A percentile compares a stretch with the other conserved stretches of the same genome.
These are phyloP conservation scores for Psilopsiagon aurifrons DNA, from an alignment of 2,113 vertebrate genomes.

Conservation along the genomic window DNA sequence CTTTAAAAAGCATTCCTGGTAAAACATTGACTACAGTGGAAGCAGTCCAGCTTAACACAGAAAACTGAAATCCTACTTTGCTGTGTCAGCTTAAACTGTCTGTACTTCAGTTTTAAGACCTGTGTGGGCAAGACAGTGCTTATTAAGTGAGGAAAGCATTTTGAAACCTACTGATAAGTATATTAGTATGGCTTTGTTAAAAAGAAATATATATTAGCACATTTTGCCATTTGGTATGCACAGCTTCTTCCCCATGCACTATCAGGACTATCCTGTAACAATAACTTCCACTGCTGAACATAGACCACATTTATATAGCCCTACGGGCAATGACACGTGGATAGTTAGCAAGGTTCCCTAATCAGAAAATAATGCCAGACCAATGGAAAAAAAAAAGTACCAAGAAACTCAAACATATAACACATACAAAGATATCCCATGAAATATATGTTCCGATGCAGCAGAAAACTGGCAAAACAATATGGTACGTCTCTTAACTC, in stretches of 20 bases:
- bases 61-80: neutral
- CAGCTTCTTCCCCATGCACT: accelerated
- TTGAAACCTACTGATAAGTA: neutral
- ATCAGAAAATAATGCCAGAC: neutral
- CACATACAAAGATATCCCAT: neutral
- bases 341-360: neutral
- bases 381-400: neutral
- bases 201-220: neutral
- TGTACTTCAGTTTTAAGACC: neutral
- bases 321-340: neutral
- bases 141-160: neutral
- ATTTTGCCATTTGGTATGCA: neutral
- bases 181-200: neutral
- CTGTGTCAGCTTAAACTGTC: neutral
- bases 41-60: neutral
- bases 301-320: neutral
- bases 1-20: neutral
- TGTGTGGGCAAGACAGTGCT: neutral
- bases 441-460: neutral
- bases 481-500: neutral
- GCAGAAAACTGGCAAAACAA: neutral
- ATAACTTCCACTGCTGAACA: neutral
- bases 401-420: neutral
- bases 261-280: neutral
- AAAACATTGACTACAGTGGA: neutral